Evolutionary conservation across 2,797 vertebrate species (phyloP), one percentile per base, ranked within the genome.

Genomic region (Pteronotus mesoamericanus): DNA sequence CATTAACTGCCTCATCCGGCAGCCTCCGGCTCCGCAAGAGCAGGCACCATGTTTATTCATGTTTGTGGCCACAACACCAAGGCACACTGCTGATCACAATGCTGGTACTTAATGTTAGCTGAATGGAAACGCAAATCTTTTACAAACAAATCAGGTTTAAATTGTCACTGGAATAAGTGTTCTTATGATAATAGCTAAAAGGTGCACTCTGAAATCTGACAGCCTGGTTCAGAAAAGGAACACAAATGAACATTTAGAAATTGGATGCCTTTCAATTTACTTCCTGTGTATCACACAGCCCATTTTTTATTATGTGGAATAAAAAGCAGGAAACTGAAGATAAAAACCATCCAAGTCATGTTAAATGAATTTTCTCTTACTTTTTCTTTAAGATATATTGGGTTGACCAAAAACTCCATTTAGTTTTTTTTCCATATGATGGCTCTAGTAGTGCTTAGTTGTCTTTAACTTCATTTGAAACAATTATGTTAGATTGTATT

Each of bases 291-390:
- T 42, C 72, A 22, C 24, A 42, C 39, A n/a, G 29, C 39, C 86
- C 53, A 72, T 29, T 88, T 88, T 46, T 94, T 79, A 89, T 89
- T n/a, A 95, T 57, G 32, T 53, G 37, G 53, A 77, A 77, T 91
- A 91, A 91, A 92, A 92, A 86, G 32, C 53, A 96, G 55, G 55
- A 88, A 94, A 92, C 8, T 53, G 10, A 86, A 75, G 24, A 69
- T 61, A 64, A 89, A 89, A 83, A 22, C 10, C 22, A 91, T 39
- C 26, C n/a, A 94, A 29, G 29, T 74, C 91, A 75, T 72, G 11
- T 84, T 51, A 92, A 94, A 29, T 86, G 32, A 86, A 9, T 71
- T 83, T 94, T 91, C 29, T 68, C 37, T 89, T 89, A 44, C 37
- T 72, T 53, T 95, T 95, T 74, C 26, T 72, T 96, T 86, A 87